Conservation (phyloP, 2,888 invertebrate species). For the Dione juno region DNA sequence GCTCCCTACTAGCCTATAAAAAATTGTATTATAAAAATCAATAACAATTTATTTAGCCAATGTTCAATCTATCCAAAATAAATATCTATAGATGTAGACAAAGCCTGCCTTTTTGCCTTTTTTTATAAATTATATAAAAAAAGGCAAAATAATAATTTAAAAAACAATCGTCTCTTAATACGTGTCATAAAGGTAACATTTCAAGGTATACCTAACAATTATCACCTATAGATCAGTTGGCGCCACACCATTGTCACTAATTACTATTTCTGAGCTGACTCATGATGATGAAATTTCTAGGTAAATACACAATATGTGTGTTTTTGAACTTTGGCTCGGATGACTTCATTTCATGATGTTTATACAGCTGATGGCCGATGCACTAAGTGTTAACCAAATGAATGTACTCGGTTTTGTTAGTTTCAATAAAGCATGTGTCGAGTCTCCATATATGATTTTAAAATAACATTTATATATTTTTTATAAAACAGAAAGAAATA, state of each 20-base stretch:
- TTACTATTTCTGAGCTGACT: conserved; percentile 15
- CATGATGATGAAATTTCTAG: conserved; percentile 31
- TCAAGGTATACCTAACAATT: conserved; percentile 1
- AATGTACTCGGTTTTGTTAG: background rate
- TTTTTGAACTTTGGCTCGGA: conserved; percentile 28
- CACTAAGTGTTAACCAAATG: conserved; percentile 13
- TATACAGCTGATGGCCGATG: conserved; percentile 28
- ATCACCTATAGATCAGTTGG: conserved; percentile 11
- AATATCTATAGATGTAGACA: no score
- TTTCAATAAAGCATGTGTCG: background rate
- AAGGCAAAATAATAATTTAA: background rate
- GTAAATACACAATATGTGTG: conserved; percentile 21
- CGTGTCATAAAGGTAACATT: background rate
- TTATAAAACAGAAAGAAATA: no score
- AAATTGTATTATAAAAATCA: no score
- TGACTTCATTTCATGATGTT: conserved; percentile 29
- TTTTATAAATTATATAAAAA: no score
- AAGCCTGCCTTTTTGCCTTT: no score
- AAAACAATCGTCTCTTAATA: background rate
- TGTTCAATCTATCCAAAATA: no score
- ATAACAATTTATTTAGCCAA: no score
- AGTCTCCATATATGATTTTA: no score
- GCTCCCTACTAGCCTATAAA: no score
- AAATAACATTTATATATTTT: no score
- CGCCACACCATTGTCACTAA: conserved; percentile 11